These are phyloP conservation scores for Oreortyx pictus DNA, from an alignment of 2,797 vertebrate genomes.

Conservation along the genomic window DNA sequence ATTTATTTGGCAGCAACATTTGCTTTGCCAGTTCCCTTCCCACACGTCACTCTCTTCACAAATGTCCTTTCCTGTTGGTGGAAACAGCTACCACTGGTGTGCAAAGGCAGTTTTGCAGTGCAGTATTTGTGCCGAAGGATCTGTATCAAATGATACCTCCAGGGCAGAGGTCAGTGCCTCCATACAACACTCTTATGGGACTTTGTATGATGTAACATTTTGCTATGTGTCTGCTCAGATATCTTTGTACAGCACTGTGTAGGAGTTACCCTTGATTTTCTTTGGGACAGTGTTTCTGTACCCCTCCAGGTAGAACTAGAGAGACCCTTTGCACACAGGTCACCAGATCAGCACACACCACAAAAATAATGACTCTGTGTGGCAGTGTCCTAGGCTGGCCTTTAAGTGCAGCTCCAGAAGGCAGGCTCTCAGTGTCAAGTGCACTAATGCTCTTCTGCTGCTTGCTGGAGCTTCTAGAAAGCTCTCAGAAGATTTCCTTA, in stretches of 20 bases:
- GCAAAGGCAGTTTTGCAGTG: background rate
- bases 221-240: background rate
- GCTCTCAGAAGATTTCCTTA: background rate
- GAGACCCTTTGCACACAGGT: background rate
- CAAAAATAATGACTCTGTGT: background rate
- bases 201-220: background rate
- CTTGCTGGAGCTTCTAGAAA: background rate
- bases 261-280: background rate
- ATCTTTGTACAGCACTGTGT: background rate
- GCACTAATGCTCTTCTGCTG: background rate
- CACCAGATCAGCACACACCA: background rate
- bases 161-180: background rate
- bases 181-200: background rate
- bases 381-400: background rate
- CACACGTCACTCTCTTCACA: background rate
- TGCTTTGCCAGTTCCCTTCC: background rate
- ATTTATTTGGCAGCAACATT: conserved; percentile 21
- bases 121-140: background rate
- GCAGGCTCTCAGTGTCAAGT: background rate
- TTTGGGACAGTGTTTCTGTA: background rate
- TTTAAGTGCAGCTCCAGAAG: background rate
- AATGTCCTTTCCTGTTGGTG: background rate
- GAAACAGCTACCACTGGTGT: background rate
- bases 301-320: background rate
- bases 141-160: background rate